These are phyloP conservation scores for Ephydatia muelleri DNA, from an alignment of 37 sponge, comb jelly and placozoan species.

Conservation along the genomic window DNA sequence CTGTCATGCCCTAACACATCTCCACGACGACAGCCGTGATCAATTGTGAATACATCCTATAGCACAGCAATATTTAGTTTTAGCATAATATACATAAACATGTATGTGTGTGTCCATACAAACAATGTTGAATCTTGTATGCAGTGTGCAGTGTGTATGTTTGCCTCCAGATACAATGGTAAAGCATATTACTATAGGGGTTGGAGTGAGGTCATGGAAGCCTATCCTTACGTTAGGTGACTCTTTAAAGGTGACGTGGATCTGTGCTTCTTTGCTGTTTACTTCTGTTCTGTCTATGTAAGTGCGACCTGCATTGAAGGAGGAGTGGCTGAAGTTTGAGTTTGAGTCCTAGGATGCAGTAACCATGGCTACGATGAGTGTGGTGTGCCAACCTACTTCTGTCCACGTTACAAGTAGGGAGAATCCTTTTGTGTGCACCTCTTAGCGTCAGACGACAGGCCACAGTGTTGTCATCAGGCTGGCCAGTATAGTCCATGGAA, in stretches of 20 bases:
- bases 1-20: constrained; percentile 22
- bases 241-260: constrained; percentile 7
- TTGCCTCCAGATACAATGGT: not conserved
- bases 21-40: constrained; percentile 15
- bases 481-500: not conserved
- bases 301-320: not conserved
- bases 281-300: constrained; percentile 12
- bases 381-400: constrained; percentile 6
- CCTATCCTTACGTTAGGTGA: constrained; percentile 18
- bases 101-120: too few species aligned
- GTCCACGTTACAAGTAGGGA: constrained; percentile 29
- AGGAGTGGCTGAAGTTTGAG: too few species aligned
- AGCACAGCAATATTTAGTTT: not conserved
- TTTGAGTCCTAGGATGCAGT: too few species aligned
- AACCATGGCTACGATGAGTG: too few species aligned
- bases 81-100: too few species aligned
- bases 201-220: not conserved
- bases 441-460: constrained; percentile 11
- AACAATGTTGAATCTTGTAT: not conserved
- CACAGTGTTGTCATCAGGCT: not conserved
- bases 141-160: not conserved
- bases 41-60: constrained; percentile 46
- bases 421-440: constrained; percentile 21
- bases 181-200: not conserved
- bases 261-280: not conserved